Conservation (phyloP, 1,140 invertebrate genomes). For the Ceratoteleas bidentatus region DNA sequence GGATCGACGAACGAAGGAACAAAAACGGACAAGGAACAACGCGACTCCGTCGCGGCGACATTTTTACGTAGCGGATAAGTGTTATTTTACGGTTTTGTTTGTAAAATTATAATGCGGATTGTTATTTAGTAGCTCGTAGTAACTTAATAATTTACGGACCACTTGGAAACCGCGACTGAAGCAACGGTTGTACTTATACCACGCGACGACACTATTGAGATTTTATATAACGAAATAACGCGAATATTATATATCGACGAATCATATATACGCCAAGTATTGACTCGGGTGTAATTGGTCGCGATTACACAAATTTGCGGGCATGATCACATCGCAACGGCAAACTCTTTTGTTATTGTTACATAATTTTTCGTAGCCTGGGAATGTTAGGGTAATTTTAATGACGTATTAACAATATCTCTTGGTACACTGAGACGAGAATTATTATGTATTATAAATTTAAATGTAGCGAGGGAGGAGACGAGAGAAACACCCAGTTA, state of each 20-base stretch:
- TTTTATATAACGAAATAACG: conserved; percentile 46
- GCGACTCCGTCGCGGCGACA: conserved; percentile 32
- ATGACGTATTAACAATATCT: conserved; percentile 45
- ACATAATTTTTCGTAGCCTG: conserved; percentile 58
- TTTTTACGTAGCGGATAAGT: conserved; percentile 53
- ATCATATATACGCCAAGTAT: conserved; percentile 25
- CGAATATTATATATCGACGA: too few species aligned
- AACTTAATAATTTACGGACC: conserved; percentile 57
- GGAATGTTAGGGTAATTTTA: conserved; percentile 63
- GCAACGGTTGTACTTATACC: conserved; percentile 44
- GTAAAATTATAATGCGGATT: conserved; percentile 63
- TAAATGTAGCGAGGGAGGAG: conserved; percentile 29
- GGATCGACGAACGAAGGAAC: too few species aligned
- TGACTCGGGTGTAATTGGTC: conserved; percentile 48
- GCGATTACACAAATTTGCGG: conserved; percentile 53
- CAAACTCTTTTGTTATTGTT: conserved; percentile 47
- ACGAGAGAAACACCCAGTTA: conserved; percentile 40
- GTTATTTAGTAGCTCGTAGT: conserved; percentile 61
- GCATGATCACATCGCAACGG: conserved; percentile 47
- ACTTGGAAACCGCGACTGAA: conserved; percentile 52
- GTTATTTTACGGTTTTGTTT: conserved; percentile 63
- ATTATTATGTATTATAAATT: conserved; percentile 56
- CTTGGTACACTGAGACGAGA: conserved; percentile 48
- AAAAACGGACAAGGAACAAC: neutral
- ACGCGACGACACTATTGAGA: conserved; percentile 41